Percentiles rank a stretch among this genome's conserved stretches.
These are phyloP conservation scores for Girardinus metallicus DNA, from an alignment of 2,797 vertebrate genomes.

Conservation along the genomic window DNA sequence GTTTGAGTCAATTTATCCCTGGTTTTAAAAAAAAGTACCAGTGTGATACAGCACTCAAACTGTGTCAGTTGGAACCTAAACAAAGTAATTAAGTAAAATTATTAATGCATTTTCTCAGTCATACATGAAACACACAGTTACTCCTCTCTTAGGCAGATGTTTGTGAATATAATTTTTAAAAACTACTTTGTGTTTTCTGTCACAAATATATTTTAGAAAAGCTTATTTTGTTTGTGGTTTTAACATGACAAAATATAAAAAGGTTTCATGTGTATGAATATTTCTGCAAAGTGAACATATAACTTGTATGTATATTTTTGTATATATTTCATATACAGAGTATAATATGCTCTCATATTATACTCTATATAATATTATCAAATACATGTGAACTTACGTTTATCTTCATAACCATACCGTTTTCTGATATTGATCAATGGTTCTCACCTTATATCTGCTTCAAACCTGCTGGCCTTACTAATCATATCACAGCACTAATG, in stretches of 20 bases:
- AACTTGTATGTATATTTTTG: background rate
- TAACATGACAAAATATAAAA: background rate
- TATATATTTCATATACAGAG: background rate
- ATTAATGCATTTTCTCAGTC: background rate
- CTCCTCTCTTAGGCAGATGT: background rate
- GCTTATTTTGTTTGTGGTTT: no score
- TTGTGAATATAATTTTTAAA: background rate
- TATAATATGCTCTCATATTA: background rate
- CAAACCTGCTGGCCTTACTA: conserved; percentile 42
- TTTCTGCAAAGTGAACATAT: background rate
- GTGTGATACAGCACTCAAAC: background rate
- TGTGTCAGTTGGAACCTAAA: background rate
- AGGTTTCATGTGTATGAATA: background rate
- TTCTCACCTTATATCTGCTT: conserved; percentile 20
- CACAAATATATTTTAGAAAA: background rate
- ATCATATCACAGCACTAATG: conserved; percentile 60
- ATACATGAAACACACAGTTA: background rate
- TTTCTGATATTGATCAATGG: conserved; percentile 5
- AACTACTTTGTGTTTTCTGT: background rate
- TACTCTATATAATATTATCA: no score
- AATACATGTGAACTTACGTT: background rate
- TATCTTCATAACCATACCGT: background rate
- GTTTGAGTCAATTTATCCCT: background rate
- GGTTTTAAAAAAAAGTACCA: background rate
- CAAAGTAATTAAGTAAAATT: background rate